Conservation (phyloP, 2,888 invertebrate species). For the Strigamia crassipes region DNA sequence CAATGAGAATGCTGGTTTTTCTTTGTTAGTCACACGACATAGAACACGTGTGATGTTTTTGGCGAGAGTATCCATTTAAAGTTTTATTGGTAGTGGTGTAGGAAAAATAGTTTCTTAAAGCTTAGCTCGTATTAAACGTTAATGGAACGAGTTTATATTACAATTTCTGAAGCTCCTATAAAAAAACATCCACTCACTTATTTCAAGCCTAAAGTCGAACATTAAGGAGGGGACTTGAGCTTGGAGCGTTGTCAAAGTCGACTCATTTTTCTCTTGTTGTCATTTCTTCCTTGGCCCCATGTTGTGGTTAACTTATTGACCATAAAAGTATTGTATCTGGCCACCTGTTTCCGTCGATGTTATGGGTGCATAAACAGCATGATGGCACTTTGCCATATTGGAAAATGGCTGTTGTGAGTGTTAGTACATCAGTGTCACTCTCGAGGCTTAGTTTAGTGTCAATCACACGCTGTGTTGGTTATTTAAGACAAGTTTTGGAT, state of each 20-base stretch:
- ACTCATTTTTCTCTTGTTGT: slow-evolving; percentile 30
- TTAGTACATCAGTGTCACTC: slow-evolving; percentile 29
- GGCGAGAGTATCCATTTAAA: neutral
- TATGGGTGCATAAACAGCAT: slow-evolving; percentile 42
- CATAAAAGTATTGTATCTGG: slow-evolving; percentile 38
- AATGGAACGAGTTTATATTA: neutral
- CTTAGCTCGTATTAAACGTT: slow-evolving; percentile 7
- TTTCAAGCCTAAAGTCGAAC: neutral
- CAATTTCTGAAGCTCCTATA: neutral
- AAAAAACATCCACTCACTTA: slow-evolving; percentile 3
- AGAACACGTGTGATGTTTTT: slow-evolving; percentile 6
- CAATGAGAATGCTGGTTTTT: slow-evolving; percentile 26
- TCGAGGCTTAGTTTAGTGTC: slow-evolving; percentile 5
- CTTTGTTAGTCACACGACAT: slow-evolving; percentile 14
- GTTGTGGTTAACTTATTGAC: slow-evolving; percentile 38
- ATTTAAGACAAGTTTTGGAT: slow-evolving; percentile 15
- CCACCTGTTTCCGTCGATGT: slow-evolving; percentile 33
- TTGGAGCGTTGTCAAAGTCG: slow-evolving; percentile 22
- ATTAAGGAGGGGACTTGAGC: neutral
- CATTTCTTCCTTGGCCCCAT: slow-evolving; percentile 2
- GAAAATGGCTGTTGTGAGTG: neutral
- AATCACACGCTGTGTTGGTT: slow-evolving; percentile 12
- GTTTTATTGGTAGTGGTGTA: slow-evolving; percentile 20
- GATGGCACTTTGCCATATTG: slow-evolving; percentile 30
- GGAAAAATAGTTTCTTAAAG: neutral